Base-by-base conservation (phyloP, 2,888 invertebrate genomes). In the Tuberolachnus salignus region DNA sequence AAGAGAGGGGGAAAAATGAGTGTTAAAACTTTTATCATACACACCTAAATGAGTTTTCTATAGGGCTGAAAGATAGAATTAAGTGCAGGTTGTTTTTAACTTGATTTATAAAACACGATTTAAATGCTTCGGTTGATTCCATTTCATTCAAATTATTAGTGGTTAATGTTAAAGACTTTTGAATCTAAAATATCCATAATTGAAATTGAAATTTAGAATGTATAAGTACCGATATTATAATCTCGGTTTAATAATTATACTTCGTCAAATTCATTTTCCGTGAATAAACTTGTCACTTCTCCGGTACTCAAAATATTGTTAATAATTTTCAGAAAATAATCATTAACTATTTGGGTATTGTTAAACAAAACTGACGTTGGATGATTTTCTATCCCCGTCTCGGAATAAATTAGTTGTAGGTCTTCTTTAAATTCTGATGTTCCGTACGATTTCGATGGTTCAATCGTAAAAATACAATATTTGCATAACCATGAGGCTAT, bases 261-360 rank as follows among this genome's bases (percentile, higher is more conserved):
- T 84, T 95, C 94, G 84, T 95, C 95, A 86, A 95, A 92, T 85
- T 95, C 95, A 82, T 95, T 94, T 0, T 90, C 85, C 84, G 94
- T 94, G 84, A 91, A 95, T 19, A 96, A 87, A 86, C 94, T 94
- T 4, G 94, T 90, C 80, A 96, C 91, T 86, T 95, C 95, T 0
- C 94, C 95, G 82, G 92, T 93, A 84, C 93, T 94, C 80, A 96
- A 87, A 86, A 96, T 89, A 84, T 94, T 95, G 86, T 95, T 95
- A 80, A 96, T 89, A 83, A 95, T 92, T 87, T 95, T 95, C 0
- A 95, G 88, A 85, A 95, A 95, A 14, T 90, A 88, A 83, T 94
- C 93, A 82, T 94, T 94, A 0, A 90, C 91, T 42, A 95, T 91
- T 85, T 94, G 95, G 3, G 92, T 93, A 85, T 95, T 95, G 84